phyloP scores from a whole-genome alignment of 2,113 vertebrate genomes.

The Puma concolor region DNA sequence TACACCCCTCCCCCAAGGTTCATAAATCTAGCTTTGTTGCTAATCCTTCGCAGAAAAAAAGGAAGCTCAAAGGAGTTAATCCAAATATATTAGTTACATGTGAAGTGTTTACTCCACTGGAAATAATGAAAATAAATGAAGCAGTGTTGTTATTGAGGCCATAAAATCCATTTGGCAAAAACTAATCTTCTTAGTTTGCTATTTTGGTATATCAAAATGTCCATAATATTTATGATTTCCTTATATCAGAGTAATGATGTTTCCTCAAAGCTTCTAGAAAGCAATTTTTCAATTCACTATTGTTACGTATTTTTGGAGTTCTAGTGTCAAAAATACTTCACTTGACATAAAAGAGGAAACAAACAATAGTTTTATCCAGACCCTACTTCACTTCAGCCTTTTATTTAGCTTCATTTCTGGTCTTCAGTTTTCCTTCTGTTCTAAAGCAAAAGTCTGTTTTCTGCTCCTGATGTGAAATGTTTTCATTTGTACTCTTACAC shows the following conservation, averaged over 20 bases:
- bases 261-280: conserved; percentile 13
- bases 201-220: conserved; percentile 56
- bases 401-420: conserved; percentile 38
- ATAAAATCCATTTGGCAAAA: conserved; percentile 71
- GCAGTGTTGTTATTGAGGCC: conserved; percentile 46
- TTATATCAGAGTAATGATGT: conserved; percentile 29
- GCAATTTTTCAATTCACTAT: conserved; percentile 3
- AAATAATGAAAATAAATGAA: conserved; percentile 74
- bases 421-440: conserved; percentile 38
- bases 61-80: conserved; percentile 73
- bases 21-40: conserved; percentile 68
- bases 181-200: conserved; percentile 70
- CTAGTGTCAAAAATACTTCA: conserved; percentile 53
- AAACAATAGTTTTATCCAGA: conserved; percentile 30
- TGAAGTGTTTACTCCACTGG: conserved; percentile 47
- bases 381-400: neutral
- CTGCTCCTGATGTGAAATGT: neutral
- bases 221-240: conserved; percentile 32
- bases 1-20: conserved; percentile 47
- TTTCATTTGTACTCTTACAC: neutral
- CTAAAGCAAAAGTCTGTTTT: conserved; percentile 41
- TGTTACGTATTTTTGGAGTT: conserved; percentile 39
- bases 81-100: conserved; percentile 67
- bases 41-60: conserved; percentile 70
- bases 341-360: neutral